phyloP scores from a whole-genome alignment of 2,797 vertebrate genomes.

The Leuciscus waleckii region DNA sequence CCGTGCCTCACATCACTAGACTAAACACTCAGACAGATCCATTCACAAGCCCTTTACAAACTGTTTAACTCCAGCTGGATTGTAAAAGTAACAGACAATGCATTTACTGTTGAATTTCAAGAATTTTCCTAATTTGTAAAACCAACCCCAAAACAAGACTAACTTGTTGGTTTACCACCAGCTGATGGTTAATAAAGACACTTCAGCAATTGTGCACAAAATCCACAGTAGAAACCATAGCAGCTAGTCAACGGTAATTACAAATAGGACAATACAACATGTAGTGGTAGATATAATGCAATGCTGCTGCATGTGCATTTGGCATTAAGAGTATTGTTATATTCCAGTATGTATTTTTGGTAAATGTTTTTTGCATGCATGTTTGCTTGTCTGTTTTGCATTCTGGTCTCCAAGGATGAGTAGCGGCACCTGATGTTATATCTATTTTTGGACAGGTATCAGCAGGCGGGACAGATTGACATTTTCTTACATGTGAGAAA shows the following conservation, averaged over 20 bases:
- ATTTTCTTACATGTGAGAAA: neutral
- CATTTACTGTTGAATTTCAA: neutral
- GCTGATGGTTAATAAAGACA: neutral
- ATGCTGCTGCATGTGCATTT: neutral
- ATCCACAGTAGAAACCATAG: neutral
- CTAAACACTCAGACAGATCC: neutral
- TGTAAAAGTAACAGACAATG: neutral
- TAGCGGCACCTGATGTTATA: neutral
- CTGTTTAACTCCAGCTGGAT: neutral
- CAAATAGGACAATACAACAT: neutral
- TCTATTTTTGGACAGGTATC: neutral
- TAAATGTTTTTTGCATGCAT: neutral
- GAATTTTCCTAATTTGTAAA: neutral
- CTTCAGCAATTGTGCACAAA: neutral
- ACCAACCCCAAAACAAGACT: neutral
- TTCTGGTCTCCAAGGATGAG: neutral
- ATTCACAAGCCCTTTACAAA: neutral
- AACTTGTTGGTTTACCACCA: neutral
- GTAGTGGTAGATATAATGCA: neutral
- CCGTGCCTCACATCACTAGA: constrained; percentile 7
- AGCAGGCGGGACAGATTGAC: neutral
- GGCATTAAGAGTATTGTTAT: neutral
- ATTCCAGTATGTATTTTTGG: neutral
- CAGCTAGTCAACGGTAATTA: neutral
- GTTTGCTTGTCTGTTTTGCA: neutral